Evolutionary conservation across 1,140 invertebrate species (phyloP), one percentile per base, ranked within the genome.

Genomic region (Caenorhabditis tropicalis): DNA sequence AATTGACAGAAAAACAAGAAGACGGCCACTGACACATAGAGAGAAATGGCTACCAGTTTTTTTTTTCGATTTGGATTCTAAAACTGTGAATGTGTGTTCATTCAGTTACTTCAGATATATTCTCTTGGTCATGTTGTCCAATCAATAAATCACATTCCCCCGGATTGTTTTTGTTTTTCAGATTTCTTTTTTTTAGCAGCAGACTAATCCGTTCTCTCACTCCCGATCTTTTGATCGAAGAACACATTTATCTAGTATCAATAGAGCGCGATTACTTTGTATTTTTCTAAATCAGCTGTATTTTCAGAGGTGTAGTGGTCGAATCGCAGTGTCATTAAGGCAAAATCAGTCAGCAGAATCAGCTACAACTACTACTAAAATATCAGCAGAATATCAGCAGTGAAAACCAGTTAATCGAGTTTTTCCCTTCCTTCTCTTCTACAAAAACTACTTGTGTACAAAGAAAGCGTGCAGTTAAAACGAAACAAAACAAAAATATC

Each of bases 221-320:
- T n/a, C n/a, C n/a, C n/a, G n/a, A n/a, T n/a, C n/a, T n/a, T n/a
- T n/a, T n/a, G n/a, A n/a, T n/a, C n/a, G n/a, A n/a, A n/a, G n/a
- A n/a, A n/a, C n/a, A n/a, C n/a, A n/a, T n/a, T n/a, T n/a, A n/a
- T n/a, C n/a, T n/a, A n/a, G n/a, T n/a, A n/a, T n/a, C n/a, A n/a
- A n/a, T n/a, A n/a, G n/a, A n/a, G n/a, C n/a, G n/a, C n/a, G n/a
- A n/a, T n/a, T n/a, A n/a, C n/a, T n/a, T n/a, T n/a, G n/a, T n/a
- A n/a, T n/a, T n/a, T n/a, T n/a, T n/a, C n/a, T 21, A 74, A 43
- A 24, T 74, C 24, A 5, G 9, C n/a, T 36, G 4, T 2, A 19
- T 51, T 81, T 56, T 51, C 79, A 74, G 65, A 74, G 79, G 46
- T 56, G 48, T 56, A 56, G 51, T 81, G 46, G 51, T 81, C 74